Percentiles rank a stretch among this genome's conserved stretches.
Conservation (phyloP, 92 coral and sea anemone genomes). For the Bergia puertoricense region DNA sequence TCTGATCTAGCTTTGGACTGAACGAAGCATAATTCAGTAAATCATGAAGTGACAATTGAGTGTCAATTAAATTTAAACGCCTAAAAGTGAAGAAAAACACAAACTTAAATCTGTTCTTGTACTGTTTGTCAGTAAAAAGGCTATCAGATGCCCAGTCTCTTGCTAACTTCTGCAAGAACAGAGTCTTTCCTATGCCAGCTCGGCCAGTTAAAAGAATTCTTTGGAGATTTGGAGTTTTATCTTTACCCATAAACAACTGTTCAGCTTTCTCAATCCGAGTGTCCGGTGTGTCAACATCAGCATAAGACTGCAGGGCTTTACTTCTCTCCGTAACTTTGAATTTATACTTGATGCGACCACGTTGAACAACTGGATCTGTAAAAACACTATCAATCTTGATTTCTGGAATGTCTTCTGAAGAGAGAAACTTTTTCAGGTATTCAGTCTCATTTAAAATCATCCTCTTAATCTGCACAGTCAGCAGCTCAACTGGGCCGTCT, state of each 20-base stretch:
- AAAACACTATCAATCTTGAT: neutral
- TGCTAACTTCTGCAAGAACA: neutral
- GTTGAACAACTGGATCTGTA: neutral
- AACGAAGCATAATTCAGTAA: neutral
- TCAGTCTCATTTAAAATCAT: neutral
- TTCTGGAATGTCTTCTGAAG: neutral
- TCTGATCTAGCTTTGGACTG: neutral
- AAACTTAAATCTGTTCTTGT: neutral
- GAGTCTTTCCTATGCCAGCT: neutral
- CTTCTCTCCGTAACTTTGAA: neutral
- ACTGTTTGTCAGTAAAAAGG: neutral
- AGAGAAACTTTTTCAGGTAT: neutral
- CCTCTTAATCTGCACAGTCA: neutral
- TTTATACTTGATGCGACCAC: neutral
- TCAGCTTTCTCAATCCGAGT: neutral
- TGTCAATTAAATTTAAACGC: neutral
- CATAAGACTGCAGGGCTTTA: neutral
- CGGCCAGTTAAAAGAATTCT: neutral
- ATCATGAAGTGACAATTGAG: neutral
- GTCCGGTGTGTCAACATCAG: neutral
- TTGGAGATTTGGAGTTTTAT: neutral
- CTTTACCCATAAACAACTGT: neutral
- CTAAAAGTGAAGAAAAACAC: neutral
- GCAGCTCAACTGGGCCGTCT: neutral
- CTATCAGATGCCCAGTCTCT: slow-evolving; percentile 3